Evolutionary conservation across 1,140 invertebrate genomes (phyloP).

Genomic region (Bombus difficillimus): DNA sequence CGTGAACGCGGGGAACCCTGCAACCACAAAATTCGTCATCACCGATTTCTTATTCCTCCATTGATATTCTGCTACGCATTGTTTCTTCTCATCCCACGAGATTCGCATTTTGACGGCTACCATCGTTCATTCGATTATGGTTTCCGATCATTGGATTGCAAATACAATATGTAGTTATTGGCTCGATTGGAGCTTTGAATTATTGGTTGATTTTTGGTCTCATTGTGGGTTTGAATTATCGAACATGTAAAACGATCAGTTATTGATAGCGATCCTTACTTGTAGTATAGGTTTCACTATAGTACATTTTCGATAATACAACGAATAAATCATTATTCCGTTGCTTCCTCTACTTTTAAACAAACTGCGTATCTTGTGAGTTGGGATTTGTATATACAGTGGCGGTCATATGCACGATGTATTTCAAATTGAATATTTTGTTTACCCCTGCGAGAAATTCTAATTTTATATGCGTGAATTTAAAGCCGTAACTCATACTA

Average conservation of each 20-base stretch:
- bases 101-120: background rate
- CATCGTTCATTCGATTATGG: background rate
- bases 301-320: background rate
- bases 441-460: too few species aligned
- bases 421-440: background rate
- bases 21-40: conserved; percentile 39
- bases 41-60: background rate
- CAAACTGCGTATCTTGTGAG: conserved; percentile 16
- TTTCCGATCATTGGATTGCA: background rate
- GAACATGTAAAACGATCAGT: background rate
- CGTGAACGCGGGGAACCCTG: conserved; percentile 80
- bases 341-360: background rate
- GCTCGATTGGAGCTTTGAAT: background rate
- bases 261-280: background rate
- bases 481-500: background rate
- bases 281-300: too few species aligned
- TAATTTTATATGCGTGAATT: background rate
- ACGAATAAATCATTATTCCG: background rate
- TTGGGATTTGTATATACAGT: conserved; percentile 3
- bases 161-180: background rate
- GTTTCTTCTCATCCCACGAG: conserved; percentile 19
- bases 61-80: background rate
- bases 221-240: background rate
- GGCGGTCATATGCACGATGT: background rate
- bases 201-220: background rate